Base-by-base conservation (phyloP, 2,888 invertebrate species). In the Polydrusus pterygomalis region DNA sequence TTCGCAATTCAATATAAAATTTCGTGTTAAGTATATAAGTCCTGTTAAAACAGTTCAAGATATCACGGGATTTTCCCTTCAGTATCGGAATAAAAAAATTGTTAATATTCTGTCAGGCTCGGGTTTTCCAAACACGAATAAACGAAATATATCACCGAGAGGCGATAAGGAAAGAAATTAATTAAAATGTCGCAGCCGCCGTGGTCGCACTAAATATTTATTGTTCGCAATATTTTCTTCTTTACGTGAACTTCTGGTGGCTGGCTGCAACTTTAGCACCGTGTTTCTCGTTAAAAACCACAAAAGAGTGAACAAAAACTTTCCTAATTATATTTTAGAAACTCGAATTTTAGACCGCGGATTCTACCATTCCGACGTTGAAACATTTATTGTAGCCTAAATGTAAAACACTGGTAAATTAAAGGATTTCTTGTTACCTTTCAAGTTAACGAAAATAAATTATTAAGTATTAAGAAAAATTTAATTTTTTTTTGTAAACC, bases 81-180 rank as follows among this genome's bases (percentile, higher is more conserved):
- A 58, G 58, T 58, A 58, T 58, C 34, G 15, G 34, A 38, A 58
- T 58, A 58, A 63, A 67, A 67, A 80, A 81, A 79, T 80, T 78
- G 80, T 81, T 82, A 83, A 81, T 81, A 80, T 81, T 80, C 78
- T 79, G 81, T 81, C 82, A 82, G 79, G 79, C 71, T 81, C 77
- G 74, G 80, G 74, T 79, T 78, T 79, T 79, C 77, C 79, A 78
- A 80, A 82, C 82, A 82, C 83, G 83, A 83, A 83, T 83, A 82
- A 82, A 81, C 80, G 80, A 81, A 82, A 83, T 83, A 82, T 81
- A 83, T 83, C 81, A 82, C 81, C 73, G 73, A 75, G 77, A 81
- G 79, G 79, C 78, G 83, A 83, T 83, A 83, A 83, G 81, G 77
- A 81, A 82, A 81, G 81, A 81, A 82, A 83, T 83, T 83, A 83